Percentiles rank a stretch among this genome's conserved stretches.
Conservation (phyloP, 2,888 invertebrate species). For the Eupeodes luniger region DNA sequence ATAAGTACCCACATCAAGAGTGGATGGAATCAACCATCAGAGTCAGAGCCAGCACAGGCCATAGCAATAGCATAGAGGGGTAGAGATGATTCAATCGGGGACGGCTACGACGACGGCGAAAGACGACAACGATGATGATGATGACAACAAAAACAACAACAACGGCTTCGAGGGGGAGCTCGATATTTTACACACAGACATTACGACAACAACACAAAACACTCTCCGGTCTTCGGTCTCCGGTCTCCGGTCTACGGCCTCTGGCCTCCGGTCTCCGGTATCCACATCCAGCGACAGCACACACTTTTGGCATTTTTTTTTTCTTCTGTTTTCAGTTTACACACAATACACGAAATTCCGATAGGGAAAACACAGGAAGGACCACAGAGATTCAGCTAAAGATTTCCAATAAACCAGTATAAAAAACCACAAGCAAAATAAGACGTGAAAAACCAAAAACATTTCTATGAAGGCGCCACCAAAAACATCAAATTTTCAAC, state of each 20-base stretch:
- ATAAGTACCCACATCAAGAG: constrained; percentile 42
- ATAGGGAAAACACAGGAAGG: constrained; percentile 47
- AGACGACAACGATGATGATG: not conserved
- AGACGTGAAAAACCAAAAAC: constrained; percentile 17
- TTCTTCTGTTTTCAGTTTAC: constrained; percentile 15
- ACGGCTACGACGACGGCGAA: constrained; percentile 23
- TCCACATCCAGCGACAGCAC: constrained; percentile 20
- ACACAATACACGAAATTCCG: constrained; percentile 59
- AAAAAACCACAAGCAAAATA: constrained; percentile 26
- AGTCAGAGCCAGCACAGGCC: not conserved
- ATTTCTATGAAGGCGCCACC: constrained; percentile 30
- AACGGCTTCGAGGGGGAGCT: constrained; percentile 12
- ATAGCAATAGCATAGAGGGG: not conserved
- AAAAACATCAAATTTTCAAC: constrained; percentile 30
- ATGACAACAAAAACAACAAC: constrained; percentile 4
- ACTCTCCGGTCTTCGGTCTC: not conserved
- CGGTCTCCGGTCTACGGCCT: too few relatives aligned
- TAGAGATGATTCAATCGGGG: constrained; percentile 50
- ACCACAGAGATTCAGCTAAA: constrained; percentile 47
- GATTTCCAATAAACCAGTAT: constrained; percentile 18
- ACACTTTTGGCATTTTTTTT: constrained; percentile 55
- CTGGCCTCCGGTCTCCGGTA: not conserved
- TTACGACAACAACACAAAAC: constrained; percentile 25
- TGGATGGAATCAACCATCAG: constrained; percentile 30
- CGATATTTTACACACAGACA: constrained; percentile 6